Conservation (phyloP, 2,113 vertebrate species). For the Prolemur simus region DNA sequence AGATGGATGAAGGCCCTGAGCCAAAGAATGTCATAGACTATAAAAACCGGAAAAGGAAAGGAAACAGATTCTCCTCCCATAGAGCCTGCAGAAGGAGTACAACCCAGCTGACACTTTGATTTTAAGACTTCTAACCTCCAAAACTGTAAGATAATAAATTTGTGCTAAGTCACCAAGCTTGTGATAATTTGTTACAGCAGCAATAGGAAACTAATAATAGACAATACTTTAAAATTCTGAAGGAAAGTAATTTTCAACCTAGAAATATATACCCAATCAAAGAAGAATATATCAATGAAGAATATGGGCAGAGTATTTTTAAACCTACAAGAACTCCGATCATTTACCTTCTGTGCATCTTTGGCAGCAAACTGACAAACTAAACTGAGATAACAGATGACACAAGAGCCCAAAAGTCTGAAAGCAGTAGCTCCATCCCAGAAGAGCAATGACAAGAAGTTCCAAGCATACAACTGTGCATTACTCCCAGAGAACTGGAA, state of each 20-base stretch:
- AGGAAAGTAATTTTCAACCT: background rate
- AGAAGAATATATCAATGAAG: background rate
- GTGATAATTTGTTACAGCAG: background rate
- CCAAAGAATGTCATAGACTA: background rate
- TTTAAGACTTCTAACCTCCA: background rate
- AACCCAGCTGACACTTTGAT: background rate
- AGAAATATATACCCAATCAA: conserved; percentile 18
- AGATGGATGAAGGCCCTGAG: background rate
- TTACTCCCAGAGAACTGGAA: background rate
- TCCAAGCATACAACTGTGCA: background rate
- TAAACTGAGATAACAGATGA: background rate
- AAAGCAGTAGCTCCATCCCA: background rate
- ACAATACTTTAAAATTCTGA: background rate
- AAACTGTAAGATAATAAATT: background rate
- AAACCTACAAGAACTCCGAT: background rate
- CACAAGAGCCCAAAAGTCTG: background rate
- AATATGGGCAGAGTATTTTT: background rate
- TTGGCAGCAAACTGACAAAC: background rate
- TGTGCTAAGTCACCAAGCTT: background rate
- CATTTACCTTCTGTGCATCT: background rate
- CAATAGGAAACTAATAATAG: background rate
- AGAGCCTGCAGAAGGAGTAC: background rate
- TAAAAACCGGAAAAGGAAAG: background rate
- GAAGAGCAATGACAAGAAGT: background rate
- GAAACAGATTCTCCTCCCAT: background rate